Evolutionary conservation across 2,888 invertebrate species (phyloP).

Genomic region (Mycogona germanica): DNA sequence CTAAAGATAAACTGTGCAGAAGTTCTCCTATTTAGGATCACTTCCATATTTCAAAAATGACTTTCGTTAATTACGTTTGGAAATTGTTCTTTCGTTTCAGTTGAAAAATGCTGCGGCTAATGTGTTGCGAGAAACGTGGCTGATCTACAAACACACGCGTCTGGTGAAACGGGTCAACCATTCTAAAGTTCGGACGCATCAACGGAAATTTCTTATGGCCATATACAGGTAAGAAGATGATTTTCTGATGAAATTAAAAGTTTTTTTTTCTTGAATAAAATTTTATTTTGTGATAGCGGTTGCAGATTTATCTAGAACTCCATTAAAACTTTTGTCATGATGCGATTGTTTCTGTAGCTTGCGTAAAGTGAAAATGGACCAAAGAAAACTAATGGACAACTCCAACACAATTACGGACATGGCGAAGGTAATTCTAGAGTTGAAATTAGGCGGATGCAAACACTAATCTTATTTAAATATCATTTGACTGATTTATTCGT

Average conservation of each 20-base stretch:
- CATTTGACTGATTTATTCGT: constrained; percentile 1
- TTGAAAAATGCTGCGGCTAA: constrained; percentile 99
- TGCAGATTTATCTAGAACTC: neutral
- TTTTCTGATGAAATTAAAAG: neutral
- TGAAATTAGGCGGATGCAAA: neutral
- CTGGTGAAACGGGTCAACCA: constrained; percentile 95
- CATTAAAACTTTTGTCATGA: too few relatives aligned
- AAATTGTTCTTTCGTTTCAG: constrained; percentile 43
- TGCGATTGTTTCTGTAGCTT: constrained; percentile 49
- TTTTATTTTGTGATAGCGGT: neutral
- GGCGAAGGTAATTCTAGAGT: constrained; percentile 69
- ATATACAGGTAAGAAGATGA: constrained; percentile 68
- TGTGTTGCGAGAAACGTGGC: constrained; percentile 98
- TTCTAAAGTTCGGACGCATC: constrained; percentile 91
- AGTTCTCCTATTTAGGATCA: too few relatives aligned
- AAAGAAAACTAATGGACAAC: constrained; percentile 97
- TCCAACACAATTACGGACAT: constrained; percentile 98
- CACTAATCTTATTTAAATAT: too few relatives aligned
- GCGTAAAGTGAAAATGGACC: constrained; percentile 99
- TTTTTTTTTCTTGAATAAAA: constrained; percentile 1
- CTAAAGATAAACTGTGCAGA: too few relatives aligned
- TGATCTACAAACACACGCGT: constrained; percentile 99
- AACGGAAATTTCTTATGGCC: constrained; percentile 96
- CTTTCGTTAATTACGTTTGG: neutral
- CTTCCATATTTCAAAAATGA: too few relatives aligned